Evolutionary conservation across 2,797 vertebrate species (phyloP).

Genomic region (Varecia variegata): DNA sequence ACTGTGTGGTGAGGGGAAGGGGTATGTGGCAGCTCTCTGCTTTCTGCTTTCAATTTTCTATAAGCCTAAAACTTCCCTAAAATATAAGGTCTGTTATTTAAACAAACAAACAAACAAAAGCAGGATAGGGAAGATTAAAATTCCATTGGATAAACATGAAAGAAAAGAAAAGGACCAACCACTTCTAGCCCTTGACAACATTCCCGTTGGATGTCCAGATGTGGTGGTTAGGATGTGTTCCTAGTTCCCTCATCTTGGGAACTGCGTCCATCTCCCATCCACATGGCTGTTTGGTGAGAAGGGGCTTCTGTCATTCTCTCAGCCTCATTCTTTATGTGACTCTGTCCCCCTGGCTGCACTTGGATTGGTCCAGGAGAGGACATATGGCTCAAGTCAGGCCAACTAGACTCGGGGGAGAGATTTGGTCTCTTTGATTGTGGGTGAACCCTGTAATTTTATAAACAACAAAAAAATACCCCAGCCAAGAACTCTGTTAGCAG

Average conservation of each 20-base stretch:
- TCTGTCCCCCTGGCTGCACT: not conserved
- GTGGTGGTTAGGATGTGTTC: not conserved
- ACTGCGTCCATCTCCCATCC: not conserved
- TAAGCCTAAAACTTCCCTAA: slow-evolving; percentile 13
- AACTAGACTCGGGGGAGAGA: not conserved
- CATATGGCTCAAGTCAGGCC: not conserved
- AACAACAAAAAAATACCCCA: not conserved
- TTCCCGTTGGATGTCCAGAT: not conserved
- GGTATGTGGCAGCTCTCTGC: not conserved
- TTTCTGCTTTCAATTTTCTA: not conserved
- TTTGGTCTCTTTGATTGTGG: not conserved
- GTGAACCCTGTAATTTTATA: not conserved
- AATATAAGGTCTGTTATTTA: not conserved
- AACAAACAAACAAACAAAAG: not conserved
- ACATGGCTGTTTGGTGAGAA: not conserved
- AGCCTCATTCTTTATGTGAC: not conserved
- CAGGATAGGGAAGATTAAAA: not conserved
- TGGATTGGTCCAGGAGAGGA: not conserved
- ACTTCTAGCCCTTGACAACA: not conserved
- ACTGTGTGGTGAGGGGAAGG: not conserved
- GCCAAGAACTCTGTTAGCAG: not conserved
- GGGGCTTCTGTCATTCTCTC: not conserved
- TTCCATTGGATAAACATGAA: not conserved
- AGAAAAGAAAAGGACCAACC: not conserved
- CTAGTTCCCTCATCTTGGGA: not conserved